These are phyloP conservation scores for Ceyx erithaca DNA, from an alignment of 2,797 vertebrate species.

Conservation along the genomic window DNA sequence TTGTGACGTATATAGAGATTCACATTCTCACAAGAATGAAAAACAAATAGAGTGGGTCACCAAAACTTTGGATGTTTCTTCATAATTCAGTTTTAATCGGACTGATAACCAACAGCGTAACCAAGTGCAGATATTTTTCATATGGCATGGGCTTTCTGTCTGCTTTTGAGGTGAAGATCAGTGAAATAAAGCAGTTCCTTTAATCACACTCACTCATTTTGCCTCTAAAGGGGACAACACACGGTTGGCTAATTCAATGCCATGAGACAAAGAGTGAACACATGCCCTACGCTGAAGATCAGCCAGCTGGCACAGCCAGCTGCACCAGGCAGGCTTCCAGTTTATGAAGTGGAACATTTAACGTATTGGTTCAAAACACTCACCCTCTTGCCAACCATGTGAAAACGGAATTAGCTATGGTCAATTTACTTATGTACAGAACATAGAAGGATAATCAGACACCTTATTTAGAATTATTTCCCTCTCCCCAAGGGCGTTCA, in stretches of 20 bases:
- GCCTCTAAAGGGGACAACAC: background rate
- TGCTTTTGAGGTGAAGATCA: background rate
- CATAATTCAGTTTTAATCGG: background rate
- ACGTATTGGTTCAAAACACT: conserved; percentile 47
- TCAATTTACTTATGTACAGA: conserved; percentile 28
- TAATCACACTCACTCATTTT: conserved; percentile 4
- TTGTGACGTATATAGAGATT: background rate
- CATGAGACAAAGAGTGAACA: conserved; percentile 17
- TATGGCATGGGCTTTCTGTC: background rate
- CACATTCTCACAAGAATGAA: background rate
- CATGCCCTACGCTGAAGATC: conserved; percentile 29
- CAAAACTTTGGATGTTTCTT: background rate
- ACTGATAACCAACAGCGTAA: background rate
- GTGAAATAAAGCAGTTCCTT: background rate
- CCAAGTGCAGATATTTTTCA: background rate
- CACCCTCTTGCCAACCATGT: conserved; percentile 18
- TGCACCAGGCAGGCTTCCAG: conserved; percentile 39
- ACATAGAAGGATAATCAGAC: conserved; percentile 36
- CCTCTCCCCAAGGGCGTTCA: background rate
- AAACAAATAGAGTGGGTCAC: background rate
- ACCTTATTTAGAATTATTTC: conserved; percentile 16
- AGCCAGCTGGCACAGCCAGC: conserved; percentile 62
- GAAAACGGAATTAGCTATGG: conserved; percentile 53
- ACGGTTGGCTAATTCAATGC: conserved; percentile 5
- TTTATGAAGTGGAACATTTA: conserved; percentile 49